Conservation (phyloP, 2,113 vertebrate genomes). For the Gopherus flavomarginatus region DNA sequence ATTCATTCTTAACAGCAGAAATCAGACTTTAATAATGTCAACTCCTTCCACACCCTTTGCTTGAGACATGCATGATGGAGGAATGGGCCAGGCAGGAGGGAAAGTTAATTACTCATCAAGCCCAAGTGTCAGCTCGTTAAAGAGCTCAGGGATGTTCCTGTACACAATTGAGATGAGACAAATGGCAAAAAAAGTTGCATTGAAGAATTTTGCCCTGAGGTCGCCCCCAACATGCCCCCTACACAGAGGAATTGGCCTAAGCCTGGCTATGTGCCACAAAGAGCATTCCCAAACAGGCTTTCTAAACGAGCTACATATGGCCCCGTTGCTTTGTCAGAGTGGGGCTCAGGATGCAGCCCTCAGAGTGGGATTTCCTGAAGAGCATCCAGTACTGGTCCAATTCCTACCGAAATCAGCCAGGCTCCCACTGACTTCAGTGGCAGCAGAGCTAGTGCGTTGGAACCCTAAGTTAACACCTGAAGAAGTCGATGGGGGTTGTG, state of each 20-base stretch:
- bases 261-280: rapidly evolving
- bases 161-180: neutral
- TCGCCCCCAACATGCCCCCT: rapidly evolving
- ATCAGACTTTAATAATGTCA: neutral
- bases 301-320: neutral
- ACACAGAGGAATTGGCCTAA: neutral
- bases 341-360: neutral
- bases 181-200: neutral
- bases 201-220: neutral
- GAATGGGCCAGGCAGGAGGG: neutral
- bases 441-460: neutral
- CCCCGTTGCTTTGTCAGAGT: neutral
- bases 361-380: neutral
- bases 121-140: neutral
- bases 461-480: neutral
- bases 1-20: rapidly evolving
- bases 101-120: neutral
- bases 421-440: neutral
- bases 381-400: neutral
- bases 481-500: neutral
- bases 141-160: neutral
- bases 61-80: neutral
- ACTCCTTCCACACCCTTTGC: neutral
- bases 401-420: neutral
- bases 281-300: neutral